These are phyloP conservation scores for Colinus virginianus DNA, from an alignment of 2,113 vertebrate genomes.

Conservation along the genomic window DNA sequence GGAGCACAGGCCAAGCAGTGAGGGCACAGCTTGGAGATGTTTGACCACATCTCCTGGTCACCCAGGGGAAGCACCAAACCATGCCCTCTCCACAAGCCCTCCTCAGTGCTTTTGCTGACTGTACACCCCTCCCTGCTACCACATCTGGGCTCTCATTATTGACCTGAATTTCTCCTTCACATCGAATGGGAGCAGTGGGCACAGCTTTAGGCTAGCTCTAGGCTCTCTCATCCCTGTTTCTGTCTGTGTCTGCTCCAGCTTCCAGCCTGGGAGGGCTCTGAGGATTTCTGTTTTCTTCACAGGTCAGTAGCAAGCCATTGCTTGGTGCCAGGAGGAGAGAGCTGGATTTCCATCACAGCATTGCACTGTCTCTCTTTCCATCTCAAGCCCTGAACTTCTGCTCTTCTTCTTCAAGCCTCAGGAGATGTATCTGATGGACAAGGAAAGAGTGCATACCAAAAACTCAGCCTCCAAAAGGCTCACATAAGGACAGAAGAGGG, in stretches of 20 bases:
- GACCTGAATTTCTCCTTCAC: not conserved
- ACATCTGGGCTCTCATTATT: not conserved
- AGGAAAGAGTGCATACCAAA: not conserved
- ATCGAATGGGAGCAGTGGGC: not conserved
- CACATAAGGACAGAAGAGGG: not conserved
- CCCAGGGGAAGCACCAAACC: not conserved
- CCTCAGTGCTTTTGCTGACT: not conserved
- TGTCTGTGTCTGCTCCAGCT: not conserved
- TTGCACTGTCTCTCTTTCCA: not conserved
- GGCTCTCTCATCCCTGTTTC: not conserved
- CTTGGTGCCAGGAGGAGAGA: not conserved
- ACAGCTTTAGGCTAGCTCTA: not conserved
- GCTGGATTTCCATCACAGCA: not conserved
- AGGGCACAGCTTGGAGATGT: not conserved
- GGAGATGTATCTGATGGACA: not conserved
- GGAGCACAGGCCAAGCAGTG: not conserved
- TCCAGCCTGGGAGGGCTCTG: constrained; percentile 1
- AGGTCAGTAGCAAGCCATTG: not conserved
- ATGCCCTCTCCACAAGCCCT: not conserved
- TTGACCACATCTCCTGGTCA: not conserved
- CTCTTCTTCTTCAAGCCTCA: not conserved
- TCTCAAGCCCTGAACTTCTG: not conserved
- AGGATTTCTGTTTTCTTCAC: not conserved
- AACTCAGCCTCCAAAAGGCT: not conserved
- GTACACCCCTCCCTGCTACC: not conserved